These are phyloP conservation scores for Strigamia transsilvanica DNA, from an alignment of 2,888 invertebrate genomes.

Conservation along the genomic window DNA sequence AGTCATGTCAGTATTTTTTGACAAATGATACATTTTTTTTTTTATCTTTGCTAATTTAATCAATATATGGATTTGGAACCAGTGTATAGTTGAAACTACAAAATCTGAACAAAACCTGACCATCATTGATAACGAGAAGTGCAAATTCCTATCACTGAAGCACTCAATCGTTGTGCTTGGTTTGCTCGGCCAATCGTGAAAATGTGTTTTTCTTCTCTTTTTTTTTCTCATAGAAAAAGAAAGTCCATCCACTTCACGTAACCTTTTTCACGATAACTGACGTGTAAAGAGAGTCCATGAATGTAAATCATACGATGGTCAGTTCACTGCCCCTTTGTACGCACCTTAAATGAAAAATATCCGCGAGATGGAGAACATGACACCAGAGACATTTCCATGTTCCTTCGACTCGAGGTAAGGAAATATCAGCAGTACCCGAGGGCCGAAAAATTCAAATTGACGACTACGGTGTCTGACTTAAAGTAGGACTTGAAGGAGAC, in stretches of 20 bases:
- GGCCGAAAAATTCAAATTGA: constrained; percentile 39
- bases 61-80: too few relatives aligned
- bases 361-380: constrained; percentile 17
- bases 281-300: constrained; percentile 24
- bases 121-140: too few relatives aligned
- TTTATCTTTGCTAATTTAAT: too few relatives aligned
- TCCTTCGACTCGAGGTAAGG: neutral
- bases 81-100: too few relatives aligned
- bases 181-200: too few relatives aligned
- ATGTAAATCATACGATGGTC: constrained; percentile 16
- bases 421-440: constrained; percentile 30
- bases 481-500: constrained; percentile 4
- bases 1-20: too few relatives aligned
- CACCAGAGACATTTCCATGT: constrained; percentile 2
- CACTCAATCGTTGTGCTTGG: too few relatives aligned
- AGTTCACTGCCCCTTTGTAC: constrained; percentile 36
- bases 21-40: too few relatives aligned
- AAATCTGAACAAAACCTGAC: too few relatives aligned
- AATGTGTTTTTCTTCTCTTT: too few relatives aligned
- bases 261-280: constrained; percentile 5
- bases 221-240: too few relatives aligned
- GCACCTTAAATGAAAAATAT: constrained; percentile 42
- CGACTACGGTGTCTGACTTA: neutral
- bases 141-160: too few relatives aligned
- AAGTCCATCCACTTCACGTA: neutral